These are phyloP conservation scores for Phodopus roborovskii DNA, from an alignment of 2,113 vertebrate genomes.

Conservation along the genomic window DNA sequence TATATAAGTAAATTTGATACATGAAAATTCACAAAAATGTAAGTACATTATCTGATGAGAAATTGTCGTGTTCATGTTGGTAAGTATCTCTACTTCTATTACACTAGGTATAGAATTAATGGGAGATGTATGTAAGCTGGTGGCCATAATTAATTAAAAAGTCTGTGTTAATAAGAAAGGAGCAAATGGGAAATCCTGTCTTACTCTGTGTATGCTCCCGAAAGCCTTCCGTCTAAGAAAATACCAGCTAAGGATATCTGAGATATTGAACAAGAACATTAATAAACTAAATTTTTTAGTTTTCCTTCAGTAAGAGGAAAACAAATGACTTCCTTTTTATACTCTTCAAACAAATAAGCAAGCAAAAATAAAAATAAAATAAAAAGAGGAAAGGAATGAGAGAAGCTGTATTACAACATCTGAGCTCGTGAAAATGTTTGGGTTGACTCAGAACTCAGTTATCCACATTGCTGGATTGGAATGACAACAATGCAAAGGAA, in stretches of 20 bases:
- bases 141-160: neutral
- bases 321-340: neutral
- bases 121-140: neutral
- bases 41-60: neutral
- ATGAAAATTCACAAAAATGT: neutral
- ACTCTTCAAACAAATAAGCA: neutral
- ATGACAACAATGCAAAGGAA: slow-evolving; percentile 84
- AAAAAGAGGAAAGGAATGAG: neutral
- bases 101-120: neutral
- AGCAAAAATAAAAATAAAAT: neutral
- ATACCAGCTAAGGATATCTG: slow-evolving; percentile 44
- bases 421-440: slow-evolving; percentile 55
- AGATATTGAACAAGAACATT: slow-evolving; percentile 46
- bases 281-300: neutral
- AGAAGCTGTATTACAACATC: neutral
- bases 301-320: slow-evolving; percentile 49
- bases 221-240: slow-evolving; percentile 65
- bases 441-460: slow-evolving; percentile 69
- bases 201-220: slow-evolving; percentile 3
- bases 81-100: neutral
- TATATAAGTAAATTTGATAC: neutral
- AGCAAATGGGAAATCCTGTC: neutral
- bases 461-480: slow-evolving; percentile 65
- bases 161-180: slow-evolving; percentile 15
- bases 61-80: neutral